A percentile compares a stretch with the other conserved stretches of the same genome.
Evolutionary conservation across 2,797 vertebrate genomes (phyloP).

Genomic region (Poecilia gillii): DNA sequence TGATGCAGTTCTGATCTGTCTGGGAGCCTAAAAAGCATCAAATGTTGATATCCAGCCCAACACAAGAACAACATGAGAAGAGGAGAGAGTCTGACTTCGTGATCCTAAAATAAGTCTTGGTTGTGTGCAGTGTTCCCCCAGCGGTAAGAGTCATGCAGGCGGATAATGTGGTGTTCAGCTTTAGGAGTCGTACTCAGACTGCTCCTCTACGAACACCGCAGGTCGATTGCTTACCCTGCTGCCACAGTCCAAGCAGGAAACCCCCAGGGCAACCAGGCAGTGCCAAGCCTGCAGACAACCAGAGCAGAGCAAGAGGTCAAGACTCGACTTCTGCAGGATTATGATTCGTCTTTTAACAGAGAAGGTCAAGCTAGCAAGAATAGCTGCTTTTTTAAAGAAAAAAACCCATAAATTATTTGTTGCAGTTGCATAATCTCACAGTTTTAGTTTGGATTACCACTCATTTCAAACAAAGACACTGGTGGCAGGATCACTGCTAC

Average conservation of each 20-base stretch:
- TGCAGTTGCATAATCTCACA: neutral
- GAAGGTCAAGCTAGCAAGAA: neutral
- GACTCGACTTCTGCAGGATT: neutral
- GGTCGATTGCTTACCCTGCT: slow-evolving; percentile 87
- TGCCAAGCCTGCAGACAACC: slow-evolving; percentile 84
- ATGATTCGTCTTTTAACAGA: neutral
- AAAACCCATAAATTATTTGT: neutral
- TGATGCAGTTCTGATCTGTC: slow-evolving; percentile 15
- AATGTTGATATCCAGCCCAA: slow-evolving; percentile 41
- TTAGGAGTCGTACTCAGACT: slow-evolving; percentile 71
- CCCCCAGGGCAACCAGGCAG: slow-evolving; percentile 89
- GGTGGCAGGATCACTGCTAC: neutral
- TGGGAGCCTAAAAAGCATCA: slow-evolving; percentile 27
- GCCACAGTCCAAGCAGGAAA: slow-evolving; percentile 86
- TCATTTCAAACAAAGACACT: neutral
- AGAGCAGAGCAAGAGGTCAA: slow-evolving; percentile 17
- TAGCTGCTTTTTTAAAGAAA: neutral
- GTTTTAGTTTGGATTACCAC: neutral
- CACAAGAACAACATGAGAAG: slow-evolving; percentile 21
- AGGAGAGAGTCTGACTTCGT: slow-evolving; percentile 22
- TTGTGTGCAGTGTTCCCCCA: slow-evolving; percentile 40
- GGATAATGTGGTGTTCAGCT: slow-evolving; percentile 64
- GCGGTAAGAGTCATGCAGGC: slow-evolving; percentile 60
- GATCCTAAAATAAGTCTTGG: slow-evolving; percentile 35
- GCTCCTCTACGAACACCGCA: slow-evolving; percentile 81